These are phyloP conservation scores for Takifugu rubripes DNA, from an alignment of 2,797 vertebrate species.

Conservation along the genomic window DNA sequence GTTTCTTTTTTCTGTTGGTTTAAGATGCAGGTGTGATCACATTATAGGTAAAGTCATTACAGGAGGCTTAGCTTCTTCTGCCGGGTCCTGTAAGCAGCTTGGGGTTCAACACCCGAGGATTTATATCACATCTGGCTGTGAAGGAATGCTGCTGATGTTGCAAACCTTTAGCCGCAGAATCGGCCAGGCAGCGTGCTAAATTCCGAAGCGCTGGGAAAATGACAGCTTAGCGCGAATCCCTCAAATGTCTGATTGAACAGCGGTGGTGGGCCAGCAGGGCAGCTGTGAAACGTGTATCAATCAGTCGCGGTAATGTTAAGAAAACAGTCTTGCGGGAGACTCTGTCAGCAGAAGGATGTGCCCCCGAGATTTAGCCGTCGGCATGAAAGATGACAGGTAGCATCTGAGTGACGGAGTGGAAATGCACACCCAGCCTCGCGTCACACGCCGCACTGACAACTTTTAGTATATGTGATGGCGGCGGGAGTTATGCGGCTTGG, in stretches of 20 bases:
- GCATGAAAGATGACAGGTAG: slow-evolving; percentile 45
- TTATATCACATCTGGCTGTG: slow-evolving; percentile 16
- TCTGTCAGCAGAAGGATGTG: slow-evolving; percentile 46
- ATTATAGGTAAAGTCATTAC: slow-evolving; percentile 33
- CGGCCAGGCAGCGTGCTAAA: slow-evolving; percentile 39
- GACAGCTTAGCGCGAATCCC: slow-evolving; percentile 49
- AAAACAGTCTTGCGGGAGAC: slow-evolving; percentile 40
- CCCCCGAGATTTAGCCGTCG: slow-evolving; percentile 29
- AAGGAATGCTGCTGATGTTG: slow-evolving; percentile 19
- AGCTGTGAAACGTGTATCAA: slow-evolving; percentile 41
- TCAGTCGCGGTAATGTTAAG: slow-evolving; percentile 43
- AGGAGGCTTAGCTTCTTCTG: slow-evolving; percentile 6
- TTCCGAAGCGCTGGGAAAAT: slow-evolving; percentile 20
- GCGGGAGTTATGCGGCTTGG: slow-evolving; percentile 61
- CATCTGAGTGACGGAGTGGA: slow-evolving; percentile 45
- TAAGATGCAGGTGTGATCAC: slow-evolving; percentile 26
- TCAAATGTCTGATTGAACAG: slow-evolving; percentile 33
- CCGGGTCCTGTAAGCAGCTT: slow-evolving; percentile 16
- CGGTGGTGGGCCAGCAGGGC: slow-evolving; percentile 1
- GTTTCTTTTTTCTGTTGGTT: slow-evolving; percentile 26
- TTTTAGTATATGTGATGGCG: slow-evolving; percentile 27
- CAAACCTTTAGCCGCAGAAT: slow-evolving; percentile 26
- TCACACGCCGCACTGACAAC: slow-evolving; percentile 19
- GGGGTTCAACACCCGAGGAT: slow-evolving; percentile 18
- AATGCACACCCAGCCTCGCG: slow-evolving; percentile 35